Base-by-base conservation (phyloP, 2,888 invertebrate genomes). In the Podabrus alpinus region DNA sequence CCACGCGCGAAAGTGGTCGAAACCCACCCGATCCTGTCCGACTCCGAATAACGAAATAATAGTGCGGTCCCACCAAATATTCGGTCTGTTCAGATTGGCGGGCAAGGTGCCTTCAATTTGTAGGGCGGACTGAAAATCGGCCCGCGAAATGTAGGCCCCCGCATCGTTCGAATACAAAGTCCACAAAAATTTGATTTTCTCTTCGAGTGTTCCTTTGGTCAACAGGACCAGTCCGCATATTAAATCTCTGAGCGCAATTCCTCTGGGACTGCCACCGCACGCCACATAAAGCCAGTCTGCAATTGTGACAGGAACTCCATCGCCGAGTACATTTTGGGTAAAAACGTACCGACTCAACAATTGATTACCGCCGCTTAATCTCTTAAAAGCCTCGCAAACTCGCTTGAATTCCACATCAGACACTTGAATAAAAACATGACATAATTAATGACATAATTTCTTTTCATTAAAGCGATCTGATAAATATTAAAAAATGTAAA, bases 111-210 rank as follows among this genome's bases (percentile, higher is more conserved):
- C 86, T 73, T 92, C 92, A 73, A 91, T 85, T 80, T 91, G 91
- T 9, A 93, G 86, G 1, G 91, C 90, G 60, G 90, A 89, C 15
- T 92, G 90, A 84, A 96, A 94, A 79, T 96, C 95, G 69, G 91
- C 90, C 83, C 93, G 93, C 79, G 92, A 89, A 61, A 96, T 93
- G 83, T 93, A 91, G 7, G 92, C 92, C 78, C 92, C 93, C 77
- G 92, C 91, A 85, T 96, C 96, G 85, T 95, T 95, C 77, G 94
- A 93, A 86, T 96, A 96, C 72, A 96, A 89, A 15, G 94, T 93
- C 92, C 95, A 96, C 29, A 96, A 89, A 87, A 96, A 96, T 89
- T 93, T 92, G 79, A 95, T 93, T 90, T 94, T 96, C 86, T 97
- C 96, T 80, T 96, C 95, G 79, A 92, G 90, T 68, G 92, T 93